phyloP scores from a whole-genome alignment of 2,113 vertebrate genomes.

The Colinus virginianus region DNA sequence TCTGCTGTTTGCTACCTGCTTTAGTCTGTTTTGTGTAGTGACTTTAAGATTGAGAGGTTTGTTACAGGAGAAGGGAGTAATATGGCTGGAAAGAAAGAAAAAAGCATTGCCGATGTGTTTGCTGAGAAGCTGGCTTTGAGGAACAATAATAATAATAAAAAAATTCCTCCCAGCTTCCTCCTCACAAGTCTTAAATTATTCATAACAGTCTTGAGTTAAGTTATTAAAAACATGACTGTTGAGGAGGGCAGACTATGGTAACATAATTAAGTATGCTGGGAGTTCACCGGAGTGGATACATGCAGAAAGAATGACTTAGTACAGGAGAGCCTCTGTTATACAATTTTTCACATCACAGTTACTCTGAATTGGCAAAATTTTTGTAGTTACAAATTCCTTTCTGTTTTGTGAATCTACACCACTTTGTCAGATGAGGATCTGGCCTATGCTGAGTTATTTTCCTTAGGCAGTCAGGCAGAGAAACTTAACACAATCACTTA shows the following conservation, averaged over 20 bases:
- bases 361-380: slow-evolving; percentile 21
- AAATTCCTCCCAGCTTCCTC: not conserved
- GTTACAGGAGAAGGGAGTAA: not conserved
- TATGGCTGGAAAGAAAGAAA: not conserved
- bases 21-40: not conserved
- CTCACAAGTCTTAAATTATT: slow-evolving; percentile 22
- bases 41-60: not conserved
- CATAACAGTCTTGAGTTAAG: not conserved
- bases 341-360: slow-evolving; percentile 9
- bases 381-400: not conserved
- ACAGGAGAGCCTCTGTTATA: not conserved
- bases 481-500: not conserved
- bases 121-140: not conserved
- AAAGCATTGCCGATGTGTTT: not conserved
- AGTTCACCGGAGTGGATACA: slow-evolving; percentile 22
- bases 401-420: not conserved
- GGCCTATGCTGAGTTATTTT: not conserved
- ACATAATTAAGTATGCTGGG: slow-evolving; percentile 34
- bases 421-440: not conserved
- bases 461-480: not conserved
- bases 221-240: slow-evolving; percentile 19
- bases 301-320: not conserved
- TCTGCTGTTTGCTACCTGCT: not conserved
- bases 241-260: slow-evolving; percentile 24
- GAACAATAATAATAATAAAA: not conserved